phyloP scores from a whole-genome alignment of 2,888 invertebrate genomes.

The Lacanobia wlatinum region DNA sequence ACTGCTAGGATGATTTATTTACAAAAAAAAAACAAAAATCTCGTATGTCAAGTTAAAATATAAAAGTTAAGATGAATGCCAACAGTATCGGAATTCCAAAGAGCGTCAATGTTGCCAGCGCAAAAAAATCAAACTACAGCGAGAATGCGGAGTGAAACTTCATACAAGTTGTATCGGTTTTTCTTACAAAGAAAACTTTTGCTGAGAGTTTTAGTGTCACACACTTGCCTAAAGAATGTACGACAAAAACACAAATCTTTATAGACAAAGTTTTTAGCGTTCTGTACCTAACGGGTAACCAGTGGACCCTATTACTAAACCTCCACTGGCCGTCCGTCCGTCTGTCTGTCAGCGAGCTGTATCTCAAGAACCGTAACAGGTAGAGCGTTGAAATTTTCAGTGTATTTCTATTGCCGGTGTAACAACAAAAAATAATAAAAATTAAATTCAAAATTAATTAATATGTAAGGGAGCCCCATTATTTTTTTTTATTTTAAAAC shows the following conservation, averaged over 20 bases:
- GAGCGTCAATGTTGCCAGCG: slow-evolving; percentile 40
- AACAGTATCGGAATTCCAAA: slow-evolving; percentile 45
- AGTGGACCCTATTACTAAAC: too few species aligned
- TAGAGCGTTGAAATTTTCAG: too few species aligned
- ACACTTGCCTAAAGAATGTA: slow-evolving; percentile 42
- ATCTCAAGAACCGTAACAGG: too few species aligned
- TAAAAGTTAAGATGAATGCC: slow-evolving; percentile 38
- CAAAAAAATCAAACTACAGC: slow-evolving; percentile 47
- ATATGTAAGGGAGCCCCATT: too few species aligned
- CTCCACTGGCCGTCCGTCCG: too few species aligned
- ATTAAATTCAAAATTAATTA: too few species aligned
- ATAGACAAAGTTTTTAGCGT: not conserved
- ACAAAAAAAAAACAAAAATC: too few species aligned
- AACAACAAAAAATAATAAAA: too few species aligned
- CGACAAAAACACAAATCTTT: not conserved
- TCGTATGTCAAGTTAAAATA: slow-evolving; percentile 10
- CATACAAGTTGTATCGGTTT: slow-evolving; percentile 64
- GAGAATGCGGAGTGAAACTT: slow-evolving; percentile 51
- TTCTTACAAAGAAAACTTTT: slow-evolving; percentile 63
- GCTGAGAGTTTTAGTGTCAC: slow-evolving; percentile 33
- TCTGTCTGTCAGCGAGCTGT: too few species aligned
- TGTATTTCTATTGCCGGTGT: too few species aligned
- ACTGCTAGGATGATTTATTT: not conserved
- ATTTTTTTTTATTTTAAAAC: too few species aligned
- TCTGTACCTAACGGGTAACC: too few species aligned